Evolutionary conservation across 1,140 invertebrate genomes (phyloP), one percentile per base, ranked within the genome.

Genomic region (Goniozus legneri): DNA sequence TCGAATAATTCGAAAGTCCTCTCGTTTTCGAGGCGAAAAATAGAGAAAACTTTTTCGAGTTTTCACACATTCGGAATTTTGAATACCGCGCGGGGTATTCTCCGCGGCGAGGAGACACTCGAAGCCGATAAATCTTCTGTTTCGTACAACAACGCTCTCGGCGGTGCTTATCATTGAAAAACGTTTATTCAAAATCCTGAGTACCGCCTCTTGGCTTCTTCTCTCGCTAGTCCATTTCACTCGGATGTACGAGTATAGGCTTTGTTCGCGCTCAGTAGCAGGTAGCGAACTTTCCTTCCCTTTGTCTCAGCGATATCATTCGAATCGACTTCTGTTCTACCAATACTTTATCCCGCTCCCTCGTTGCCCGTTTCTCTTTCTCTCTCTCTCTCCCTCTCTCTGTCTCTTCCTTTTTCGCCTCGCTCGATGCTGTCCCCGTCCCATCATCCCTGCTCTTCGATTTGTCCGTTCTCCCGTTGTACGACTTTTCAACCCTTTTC

Each of bases 261-360:
- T 44, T 44, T 44, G 31, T 37, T 40, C 15, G 14, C 36, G 10
- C n/a, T n/a, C 1, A 22, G 8, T 27, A 24, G 35, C 12, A 34
- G 32, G 24, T 18, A 21, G 42, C 13, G 33, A 13, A 36, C 36
- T 51, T 30, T 30, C 13, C 16, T 8, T 30, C 19, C 34, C 49
- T 46, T 49, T 46, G 24, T 50, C 45, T 47, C 20, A 32, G 15
- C 27, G 16, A 50, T 51, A 48, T 44, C 22, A 46, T 14, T 31
- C 39, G 43, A 46, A 58, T 48, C 40, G 42, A 44, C 24, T 39
- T 31, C 8, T 32, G 41, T 46, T 54, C 21, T 45, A 27, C 35
- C 47, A 39, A 44, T 42, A n/a, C n/a, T n/a, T n/a, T n/a, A n/a
- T n/a, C n/a, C 15, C 33, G n/a, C 33, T 36, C 40, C 39, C 30